These are phyloP conservation scores for Triplophysa tibetana DNA, from an alignment of 2,113 vertebrate species.

Conservation along the genomic window DNA sequence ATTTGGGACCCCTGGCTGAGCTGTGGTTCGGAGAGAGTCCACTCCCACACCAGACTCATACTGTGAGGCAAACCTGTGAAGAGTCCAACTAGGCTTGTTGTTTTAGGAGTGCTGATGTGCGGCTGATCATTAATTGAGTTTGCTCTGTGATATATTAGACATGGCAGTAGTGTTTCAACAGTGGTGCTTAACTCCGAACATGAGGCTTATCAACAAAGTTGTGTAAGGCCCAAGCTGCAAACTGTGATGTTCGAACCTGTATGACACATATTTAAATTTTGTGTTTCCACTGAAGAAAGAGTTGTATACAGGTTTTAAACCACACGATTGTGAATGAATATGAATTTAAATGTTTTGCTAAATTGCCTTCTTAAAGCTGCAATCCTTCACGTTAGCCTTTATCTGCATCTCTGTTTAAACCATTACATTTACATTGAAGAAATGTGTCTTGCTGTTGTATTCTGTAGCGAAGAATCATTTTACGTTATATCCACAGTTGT, in stretches of 20 bases:
- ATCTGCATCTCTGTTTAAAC: too few relatives aligned
- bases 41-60: background rate
- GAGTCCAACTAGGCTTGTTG: background rate
- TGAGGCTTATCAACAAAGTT: constrained; percentile 7
- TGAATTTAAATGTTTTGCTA: too few relatives aligned
- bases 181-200: constrained; percentile 12
- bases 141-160: constrained; percentile 18
- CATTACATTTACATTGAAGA: too few relatives aligned
- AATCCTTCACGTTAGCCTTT: too few relatives aligned
- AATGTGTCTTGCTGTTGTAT: too few relatives aligned
- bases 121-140: constrained; percentile 43
- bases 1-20: constrained; percentile 19
- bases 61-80: constrained; percentile 30
- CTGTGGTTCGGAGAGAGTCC: background rate
- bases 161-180: background rate
- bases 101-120: constrained; percentile 20
- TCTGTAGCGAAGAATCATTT: too few relatives aligned
- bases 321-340: too few relatives aligned
- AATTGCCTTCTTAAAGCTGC: too few relatives aligned
- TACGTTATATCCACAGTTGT: too few relatives aligned
- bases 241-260: background rate
- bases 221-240: background rate
- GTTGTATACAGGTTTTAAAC: too few relatives aligned
- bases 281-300: too few relatives aligned
- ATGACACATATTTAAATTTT: too few relatives aligned